phyloP scores from a whole-genome alignment of 2,113 vertebrate genomes.

The Dryoscopus gambensis region DNA sequence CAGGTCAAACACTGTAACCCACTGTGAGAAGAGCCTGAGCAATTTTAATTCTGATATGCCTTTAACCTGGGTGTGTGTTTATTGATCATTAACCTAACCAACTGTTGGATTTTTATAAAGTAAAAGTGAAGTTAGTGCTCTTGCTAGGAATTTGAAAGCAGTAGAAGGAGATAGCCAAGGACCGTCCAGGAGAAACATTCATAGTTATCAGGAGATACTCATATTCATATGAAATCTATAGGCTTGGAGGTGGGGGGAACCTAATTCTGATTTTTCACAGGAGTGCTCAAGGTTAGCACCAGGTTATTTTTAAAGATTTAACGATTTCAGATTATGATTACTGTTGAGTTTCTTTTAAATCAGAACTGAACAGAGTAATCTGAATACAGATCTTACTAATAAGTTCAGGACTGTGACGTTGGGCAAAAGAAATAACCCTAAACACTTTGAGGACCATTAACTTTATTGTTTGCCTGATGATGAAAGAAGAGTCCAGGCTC shows the following conservation, averaged over 20 bases:
- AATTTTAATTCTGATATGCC: neutral
- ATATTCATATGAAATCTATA: neutral
- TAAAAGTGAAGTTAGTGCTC: neutral
- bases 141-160: neutral
- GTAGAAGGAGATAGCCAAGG: neutral
- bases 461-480: neutral
- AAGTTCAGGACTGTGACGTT: neutral
- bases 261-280: neutral
- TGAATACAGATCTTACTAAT: neutral
- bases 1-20: neutral
- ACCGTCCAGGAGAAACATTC: neutral
- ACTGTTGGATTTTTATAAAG: neutral
- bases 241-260: neutral
- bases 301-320: neutral
- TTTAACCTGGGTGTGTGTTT: neutral
- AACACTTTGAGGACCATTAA: slow-evolving; percentile 21
- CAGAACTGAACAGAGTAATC: neutral
- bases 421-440: slow-evolving; percentile 13
- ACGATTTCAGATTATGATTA: neutral
- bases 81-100: neutral
- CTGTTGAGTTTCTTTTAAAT: neutral
- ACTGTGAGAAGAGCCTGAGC: neutral
- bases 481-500: neutral
- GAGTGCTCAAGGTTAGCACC: neutral
- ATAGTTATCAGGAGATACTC: neutral